Conservation (phyloP, 2,113 vertebrate genomes). For the Polypterus senegalus region DNA sequence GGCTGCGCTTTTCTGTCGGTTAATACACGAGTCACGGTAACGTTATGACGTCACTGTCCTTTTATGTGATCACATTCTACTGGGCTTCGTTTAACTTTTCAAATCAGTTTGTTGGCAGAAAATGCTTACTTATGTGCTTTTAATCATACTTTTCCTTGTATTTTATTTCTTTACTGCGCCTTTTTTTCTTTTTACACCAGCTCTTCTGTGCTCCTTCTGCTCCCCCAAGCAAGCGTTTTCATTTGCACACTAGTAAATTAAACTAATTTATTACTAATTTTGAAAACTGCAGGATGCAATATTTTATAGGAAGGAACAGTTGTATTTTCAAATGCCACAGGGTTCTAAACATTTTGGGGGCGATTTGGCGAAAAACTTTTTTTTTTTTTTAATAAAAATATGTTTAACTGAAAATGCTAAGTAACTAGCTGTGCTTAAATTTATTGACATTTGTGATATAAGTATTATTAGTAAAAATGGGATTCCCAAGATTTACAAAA, state of each 20-base stretch:
- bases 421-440: conserved; percentile 18
- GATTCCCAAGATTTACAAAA: conserved; percentile 43
- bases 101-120: conserved; percentile 7
- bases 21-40: no score
- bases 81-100: conserved; percentile 12
- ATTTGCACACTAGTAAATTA: conserved; percentile 28
- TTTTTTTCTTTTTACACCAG: neutral
- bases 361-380: no score
- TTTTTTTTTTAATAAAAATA: no score
- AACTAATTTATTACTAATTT: conserved; percentile 51
- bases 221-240: conserved; percentile 14
- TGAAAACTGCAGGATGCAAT: conserved; percentile 9
- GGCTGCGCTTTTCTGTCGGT: no score
- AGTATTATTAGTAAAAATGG: conserved; percentile 57
- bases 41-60: no score
- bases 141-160: neutral
- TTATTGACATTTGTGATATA: conserved; percentile 61
- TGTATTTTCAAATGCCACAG: neutral
- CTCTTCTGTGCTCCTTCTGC: neutral
- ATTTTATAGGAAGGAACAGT: neutral
- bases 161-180: neutral
- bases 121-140: no score
- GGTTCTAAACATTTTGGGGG: no score
- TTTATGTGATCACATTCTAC: no score
- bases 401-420: conserved; percentile 16